phyloP scores from a whole-genome alignment of 2,113 vertebrate species.

The Leptosomus discolor region DNA sequence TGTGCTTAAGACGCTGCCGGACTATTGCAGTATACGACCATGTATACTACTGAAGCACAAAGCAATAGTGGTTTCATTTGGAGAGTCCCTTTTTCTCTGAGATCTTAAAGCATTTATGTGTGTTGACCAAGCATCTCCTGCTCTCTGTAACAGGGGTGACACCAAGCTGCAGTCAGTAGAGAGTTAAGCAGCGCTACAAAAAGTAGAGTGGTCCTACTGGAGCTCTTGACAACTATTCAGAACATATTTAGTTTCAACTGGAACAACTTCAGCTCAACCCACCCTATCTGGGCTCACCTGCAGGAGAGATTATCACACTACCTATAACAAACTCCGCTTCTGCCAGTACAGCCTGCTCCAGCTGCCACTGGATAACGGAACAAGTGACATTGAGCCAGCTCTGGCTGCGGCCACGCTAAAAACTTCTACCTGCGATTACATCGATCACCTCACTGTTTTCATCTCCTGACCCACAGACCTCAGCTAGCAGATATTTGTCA shows the following conservation, averaged over 20 bases:
- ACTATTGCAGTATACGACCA: neutral
- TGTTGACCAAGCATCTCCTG: neutral
- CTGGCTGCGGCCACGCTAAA: neutral
- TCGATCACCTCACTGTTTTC: neutral
- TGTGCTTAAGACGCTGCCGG: neutral
- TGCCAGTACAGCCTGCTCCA: neutral
- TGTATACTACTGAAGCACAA: neutral
- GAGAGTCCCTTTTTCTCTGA: neutral
- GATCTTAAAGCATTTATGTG: neutral
- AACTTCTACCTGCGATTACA: neutral
- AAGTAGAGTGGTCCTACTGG: neutral
- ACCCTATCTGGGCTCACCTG: neutral
- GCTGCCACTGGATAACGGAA: neutral
- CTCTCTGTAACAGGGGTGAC: neutral
- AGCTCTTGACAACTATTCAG: neutral
- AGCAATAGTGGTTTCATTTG: neutral
- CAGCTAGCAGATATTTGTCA: neutral
- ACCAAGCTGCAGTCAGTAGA: neutral
- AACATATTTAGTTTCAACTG: neutral
- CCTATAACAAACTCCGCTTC: neutral
- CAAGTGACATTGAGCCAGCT: neutral
- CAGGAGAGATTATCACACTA: neutral
- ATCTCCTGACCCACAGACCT: neutral
- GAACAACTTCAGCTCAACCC: neutral
- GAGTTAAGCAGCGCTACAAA: neutral